A percentile compares a stretch with the other conserved stretches of the same genome.
phyloP scores from a whole-genome alignment of 2,113 vertebrate genomes.

The Poecilia latipinna region DNA sequence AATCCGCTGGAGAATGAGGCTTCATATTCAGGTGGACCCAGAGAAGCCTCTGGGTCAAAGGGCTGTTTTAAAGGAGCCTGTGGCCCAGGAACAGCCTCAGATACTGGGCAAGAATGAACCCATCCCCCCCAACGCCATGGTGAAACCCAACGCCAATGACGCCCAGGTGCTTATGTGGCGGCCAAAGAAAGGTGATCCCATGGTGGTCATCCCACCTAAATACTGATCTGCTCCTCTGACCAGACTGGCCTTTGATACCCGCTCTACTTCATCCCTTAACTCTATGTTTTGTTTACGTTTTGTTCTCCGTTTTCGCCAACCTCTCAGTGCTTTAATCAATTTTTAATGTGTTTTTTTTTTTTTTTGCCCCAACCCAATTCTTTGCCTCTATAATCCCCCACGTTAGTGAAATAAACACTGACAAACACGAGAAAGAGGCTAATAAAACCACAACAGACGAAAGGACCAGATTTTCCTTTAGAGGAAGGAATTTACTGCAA shows the following conservation, averaged over 20 bases:
- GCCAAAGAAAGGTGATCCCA: slow-evolving; percentile 86
- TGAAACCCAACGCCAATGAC: slow-evolving; percentile 98
- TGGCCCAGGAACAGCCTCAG: slow-evolving; percentile 90
- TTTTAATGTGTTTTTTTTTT: slow-evolving; percentile 14
- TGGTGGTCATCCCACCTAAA: slow-evolving; percentile 95
- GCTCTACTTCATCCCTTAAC: slow-evolving; percentile 48
- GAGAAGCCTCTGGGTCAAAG: slow-evolving; percentile 88
- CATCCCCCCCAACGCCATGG: slow-evolving; percentile 91
- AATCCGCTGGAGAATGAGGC: slow-evolving; percentile 94
- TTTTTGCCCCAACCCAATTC: neutral
- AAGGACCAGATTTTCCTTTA: slow-evolving; percentile 35
- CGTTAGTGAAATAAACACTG: slow-evolving; percentile 24
- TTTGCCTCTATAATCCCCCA: slow-evolving; percentile 28
- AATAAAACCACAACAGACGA: slow-evolving; percentile 53
- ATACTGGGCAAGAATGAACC: slow-evolving; percentile 91
- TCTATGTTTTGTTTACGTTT: slow-evolving; percentile 19
- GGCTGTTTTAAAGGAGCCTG: slow-evolving; percentile 87
- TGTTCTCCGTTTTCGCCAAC: slow-evolving; percentile 46
- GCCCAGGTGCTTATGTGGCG: slow-evolving; percentile 99
- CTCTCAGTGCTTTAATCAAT: slow-evolving; percentile 41
- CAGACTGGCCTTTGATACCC: slow-evolving; percentile 68
- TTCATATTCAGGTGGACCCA: slow-evolving; percentile 91
- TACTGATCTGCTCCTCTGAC: slow-evolving; percentile 74
- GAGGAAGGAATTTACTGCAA: slow-evolving; percentile 47
- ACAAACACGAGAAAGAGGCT: slow-evolving; percentile 9